Evolutionary conservation across 2,888 invertebrate species (phyloP).

Genomic region (Cactoblastis cactorum): DNA sequence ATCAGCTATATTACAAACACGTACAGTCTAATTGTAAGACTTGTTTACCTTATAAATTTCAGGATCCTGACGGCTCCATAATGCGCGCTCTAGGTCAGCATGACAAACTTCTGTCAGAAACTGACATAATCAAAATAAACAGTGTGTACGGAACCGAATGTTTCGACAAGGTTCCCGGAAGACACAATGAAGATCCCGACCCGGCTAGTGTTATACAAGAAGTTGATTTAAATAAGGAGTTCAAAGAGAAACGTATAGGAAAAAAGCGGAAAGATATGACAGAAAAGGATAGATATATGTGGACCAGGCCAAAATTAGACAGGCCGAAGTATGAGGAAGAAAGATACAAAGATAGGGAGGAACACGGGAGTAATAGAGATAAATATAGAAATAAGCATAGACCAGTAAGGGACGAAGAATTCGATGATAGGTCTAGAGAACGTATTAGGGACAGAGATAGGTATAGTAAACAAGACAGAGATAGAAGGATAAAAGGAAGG

Average conservation of each 20-base stretch:
- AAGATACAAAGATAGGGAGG: not conserved
- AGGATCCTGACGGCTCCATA: slow-evolving; percentile 59
- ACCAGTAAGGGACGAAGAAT: not conserved
- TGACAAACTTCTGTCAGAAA: slow-evolving; percentile 44
- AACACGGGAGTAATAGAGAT: not conserved
- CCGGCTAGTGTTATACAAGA: not conserved
- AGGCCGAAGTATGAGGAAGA: not conserved
- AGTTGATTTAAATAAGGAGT: not conserved
- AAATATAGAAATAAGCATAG: not conserved
- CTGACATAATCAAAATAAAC: slow-evolving; percentile 61
- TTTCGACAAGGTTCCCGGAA: slow-evolving; percentile 23
- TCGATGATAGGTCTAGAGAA: not conserved
- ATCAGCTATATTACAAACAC: too few species aligned
- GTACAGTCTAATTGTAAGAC: too few species aligned
- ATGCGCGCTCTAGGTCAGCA: slow-evolving; percentile 60
- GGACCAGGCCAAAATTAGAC: not conserved
- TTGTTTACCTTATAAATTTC: slow-evolving; percentile 16
- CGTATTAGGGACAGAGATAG: not conserved
- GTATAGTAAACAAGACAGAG: not conserved
- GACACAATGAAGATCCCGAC: not conserved
- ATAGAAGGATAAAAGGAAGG: not conserved
- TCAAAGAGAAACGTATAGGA: not conserved
- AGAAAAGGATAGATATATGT: not conserved
- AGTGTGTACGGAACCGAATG: slow-evolving; percentile 57
- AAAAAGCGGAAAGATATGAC: too few species aligned